Evolutionary conservation across 2,797 vertebrate genomes (phyloP).

Genomic region (Scleropages formosus): DNA sequence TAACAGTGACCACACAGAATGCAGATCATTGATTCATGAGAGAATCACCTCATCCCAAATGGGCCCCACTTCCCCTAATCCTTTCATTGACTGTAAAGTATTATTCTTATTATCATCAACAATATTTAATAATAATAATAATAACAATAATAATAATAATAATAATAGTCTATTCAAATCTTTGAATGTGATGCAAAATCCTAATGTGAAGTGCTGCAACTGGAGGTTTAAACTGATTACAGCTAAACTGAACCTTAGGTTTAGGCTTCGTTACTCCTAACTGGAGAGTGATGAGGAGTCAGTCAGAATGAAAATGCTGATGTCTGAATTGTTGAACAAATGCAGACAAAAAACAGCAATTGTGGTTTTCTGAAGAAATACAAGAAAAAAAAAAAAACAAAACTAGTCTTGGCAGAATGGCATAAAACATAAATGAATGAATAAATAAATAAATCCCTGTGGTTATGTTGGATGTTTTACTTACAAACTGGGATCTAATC

Average conservation of each 20-base stretch:
- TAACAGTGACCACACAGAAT: slow-evolving; percentile 76
- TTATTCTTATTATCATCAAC: no score
- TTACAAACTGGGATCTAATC: no score
- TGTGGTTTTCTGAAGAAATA: slow-evolving; percentile 49
- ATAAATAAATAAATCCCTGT: slow-evolving; percentile 67
- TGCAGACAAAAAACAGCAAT: slow-evolving; percentile 74
- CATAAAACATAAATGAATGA: slow-evolving; percentile 58
- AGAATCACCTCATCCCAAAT: slow-evolving; percentile 68
- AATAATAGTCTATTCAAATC: no score
- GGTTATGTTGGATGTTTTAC: slow-evolving; percentile 45
- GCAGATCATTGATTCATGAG: slow-evolving; percentile 73
- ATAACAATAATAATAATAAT: no score
- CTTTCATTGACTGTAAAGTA: no score
- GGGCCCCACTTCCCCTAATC: slow-evolving; percentile 41
- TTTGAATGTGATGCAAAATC: slow-evolving; percentile 65
- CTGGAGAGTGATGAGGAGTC: slow-evolving; percentile 80
- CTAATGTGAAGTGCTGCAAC: slow-evolving; percentile 66
- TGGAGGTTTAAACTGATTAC: slow-evolving; percentile 71
- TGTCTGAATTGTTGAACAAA: slow-evolving; percentile 83
- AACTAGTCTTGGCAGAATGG: slow-evolving; percentile 63
- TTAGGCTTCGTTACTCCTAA: slow-evolving; percentile 65
- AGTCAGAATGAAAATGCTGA: slow-evolving; percentile 81
- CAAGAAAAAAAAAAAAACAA: no score
- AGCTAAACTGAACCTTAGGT: slow-evolving; percentile 62
- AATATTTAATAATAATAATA: no score